Percentiles rank a stretch among this genome's conserved stretches.
These are phyloP conservation scores for Acronicta psi DNA, from an alignment of 2,888 invertebrate species.

Conservation along the genomic window DNA sequence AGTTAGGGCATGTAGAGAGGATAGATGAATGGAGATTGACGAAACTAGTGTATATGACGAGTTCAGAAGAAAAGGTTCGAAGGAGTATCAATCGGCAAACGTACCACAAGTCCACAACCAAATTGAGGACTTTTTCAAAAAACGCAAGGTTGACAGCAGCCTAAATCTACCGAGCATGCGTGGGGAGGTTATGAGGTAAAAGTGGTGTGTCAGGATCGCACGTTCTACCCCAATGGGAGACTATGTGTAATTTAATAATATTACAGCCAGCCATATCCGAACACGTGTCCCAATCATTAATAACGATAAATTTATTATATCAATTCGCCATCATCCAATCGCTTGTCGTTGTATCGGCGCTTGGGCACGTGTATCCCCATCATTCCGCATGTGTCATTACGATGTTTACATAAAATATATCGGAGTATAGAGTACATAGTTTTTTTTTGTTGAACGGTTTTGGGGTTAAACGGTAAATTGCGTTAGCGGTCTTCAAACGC, in stretches of 20 bases:
- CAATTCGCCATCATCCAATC: conserved; percentile 39
- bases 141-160: too few relatives aligned
- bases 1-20: too few relatives aligned
- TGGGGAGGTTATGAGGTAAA: too few relatives aligned
- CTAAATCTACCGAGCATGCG: too few relatives aligned
- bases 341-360: conserved; percentile 24
- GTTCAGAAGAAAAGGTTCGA: too few relatives aligned
- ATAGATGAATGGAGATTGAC: too few relatives aligned
- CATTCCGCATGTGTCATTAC: conserved; percentile 57
- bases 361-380: conserved; percentile 57
- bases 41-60: too few relatives aligned
- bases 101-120: too few relatives aligned
- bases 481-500: conserved; percentile 15
- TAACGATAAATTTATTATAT: conserved; percentile 14
- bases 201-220: too few relatives aligned
- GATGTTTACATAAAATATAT: conserved; percentile 24
- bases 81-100: too few relatives aligned
- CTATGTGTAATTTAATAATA: conserved; percentile 16
- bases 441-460: conserved; percentile 17
- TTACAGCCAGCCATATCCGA: conserved; percentile 5
- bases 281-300: conserved; percentile 23
- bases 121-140: too few relatives aligned
- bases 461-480: conserved; percentile 29
- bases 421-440: conserved; percentile 7
- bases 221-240: too few relatives aligned